These are phyloP conservation scores for Diachrysia chrysitis DNA, from an alignment of 2,888 invertebrate genomes.

Conservation along the genomic window DNA sequence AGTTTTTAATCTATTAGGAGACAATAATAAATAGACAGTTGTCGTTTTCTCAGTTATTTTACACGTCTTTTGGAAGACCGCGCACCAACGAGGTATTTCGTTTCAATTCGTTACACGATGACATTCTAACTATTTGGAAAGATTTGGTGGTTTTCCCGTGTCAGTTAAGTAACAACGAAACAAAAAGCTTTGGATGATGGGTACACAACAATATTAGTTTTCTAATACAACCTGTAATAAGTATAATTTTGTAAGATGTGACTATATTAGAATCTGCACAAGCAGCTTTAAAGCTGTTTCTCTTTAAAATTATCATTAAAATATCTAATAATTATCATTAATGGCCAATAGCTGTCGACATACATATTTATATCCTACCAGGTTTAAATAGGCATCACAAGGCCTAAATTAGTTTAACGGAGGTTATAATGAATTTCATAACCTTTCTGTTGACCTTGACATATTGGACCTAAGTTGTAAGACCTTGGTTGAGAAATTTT, in stretches of 20 bases:
- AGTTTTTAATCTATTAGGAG: slow-evolving; percentile 32
- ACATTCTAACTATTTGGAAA: background rate
- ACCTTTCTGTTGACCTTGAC: slow-evolving; percentile 5
- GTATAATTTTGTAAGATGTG: no score
- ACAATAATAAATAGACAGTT: slow-evolving; percentile 13
- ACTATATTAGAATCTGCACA: no score
- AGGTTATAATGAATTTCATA: background rate
- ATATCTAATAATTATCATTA: background rate
- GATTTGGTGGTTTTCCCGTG: background rate
- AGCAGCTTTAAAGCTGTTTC: background rate
- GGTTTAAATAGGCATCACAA: background rate
- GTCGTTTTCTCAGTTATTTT: slow-evolving; percentile 17
- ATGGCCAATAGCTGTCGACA: background rate
- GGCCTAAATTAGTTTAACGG: background rate
- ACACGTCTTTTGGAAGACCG: background rate
- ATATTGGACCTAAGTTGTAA: background rate
- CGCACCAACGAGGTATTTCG: slow-evolving; percentile 6
- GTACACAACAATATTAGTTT: no score
- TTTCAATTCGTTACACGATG: background rate
- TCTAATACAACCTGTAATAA: no score
- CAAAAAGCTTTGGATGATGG: no score
- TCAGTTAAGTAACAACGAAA: no score
- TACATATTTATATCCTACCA: background rate
- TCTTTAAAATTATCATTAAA: background rate
- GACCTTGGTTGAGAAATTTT: slow-evolving; percentile 1